Conservation (phyloP, 1,140 invertebrate species). For the Papilio glaucus region DNA sequence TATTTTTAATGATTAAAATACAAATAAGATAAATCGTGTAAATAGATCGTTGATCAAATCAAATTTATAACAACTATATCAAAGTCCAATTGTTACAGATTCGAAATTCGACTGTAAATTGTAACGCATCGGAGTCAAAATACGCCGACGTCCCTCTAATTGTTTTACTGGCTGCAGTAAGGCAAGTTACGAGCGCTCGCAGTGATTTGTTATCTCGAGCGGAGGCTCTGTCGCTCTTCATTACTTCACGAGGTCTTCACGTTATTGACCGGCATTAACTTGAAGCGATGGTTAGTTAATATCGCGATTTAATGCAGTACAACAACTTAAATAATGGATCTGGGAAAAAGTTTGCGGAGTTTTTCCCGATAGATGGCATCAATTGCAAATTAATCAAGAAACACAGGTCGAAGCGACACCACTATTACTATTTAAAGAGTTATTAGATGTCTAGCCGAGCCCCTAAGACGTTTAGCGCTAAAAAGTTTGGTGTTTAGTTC, state of each 20-base stretch:
- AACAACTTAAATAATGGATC: no score
- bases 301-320: not conserved
- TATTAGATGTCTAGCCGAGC: no score
- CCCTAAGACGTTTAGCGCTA: no score
- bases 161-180: not conserved
- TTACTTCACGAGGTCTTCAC: not conserved
- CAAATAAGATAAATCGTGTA: no score
- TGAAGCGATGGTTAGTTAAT: not conserved
- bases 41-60: not conserved
- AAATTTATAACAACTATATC: not conserved
- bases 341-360: no score
- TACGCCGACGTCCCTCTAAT: constrained; percentile 5
- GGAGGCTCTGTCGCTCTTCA: constrained; percentile 1
- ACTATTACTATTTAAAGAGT: no score
- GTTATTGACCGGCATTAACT: not conserved
- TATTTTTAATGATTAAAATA: no score
- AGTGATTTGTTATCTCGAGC: not conserved
- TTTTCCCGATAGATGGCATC: no score
- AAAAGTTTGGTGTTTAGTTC: no score
- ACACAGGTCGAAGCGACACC: no score
- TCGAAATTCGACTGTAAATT: not conserved
- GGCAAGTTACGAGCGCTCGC: not conserved
- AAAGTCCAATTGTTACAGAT: not conserved
- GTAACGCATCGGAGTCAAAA: not conserved
- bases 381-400: no score